Evolutionary conservation across 2,113 vertebrate genomes (phyloP).

Genomic region (Egretta garzetta): DNA sequence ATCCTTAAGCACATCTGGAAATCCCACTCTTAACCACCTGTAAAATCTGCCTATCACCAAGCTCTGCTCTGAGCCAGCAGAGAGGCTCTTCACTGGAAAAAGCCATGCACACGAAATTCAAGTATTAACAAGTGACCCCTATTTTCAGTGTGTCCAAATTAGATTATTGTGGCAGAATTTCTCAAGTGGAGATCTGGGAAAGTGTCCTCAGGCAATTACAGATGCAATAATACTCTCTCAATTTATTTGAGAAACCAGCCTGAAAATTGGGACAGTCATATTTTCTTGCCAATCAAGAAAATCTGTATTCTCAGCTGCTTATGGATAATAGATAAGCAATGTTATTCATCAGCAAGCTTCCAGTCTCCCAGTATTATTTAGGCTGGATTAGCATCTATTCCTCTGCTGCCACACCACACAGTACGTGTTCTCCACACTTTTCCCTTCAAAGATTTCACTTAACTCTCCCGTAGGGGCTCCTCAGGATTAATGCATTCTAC

Average conservation of each 20-base stretch:
- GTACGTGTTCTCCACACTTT: not conserved
- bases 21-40: not conserved
- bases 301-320: not conserved
- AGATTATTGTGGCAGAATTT: not conserved
- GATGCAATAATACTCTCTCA: not conserved
- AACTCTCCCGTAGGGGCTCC: not conserved
- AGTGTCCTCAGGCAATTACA: not conserved
- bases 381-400: not conserved
- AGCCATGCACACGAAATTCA: not conserved
- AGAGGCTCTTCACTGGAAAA: not conserved
- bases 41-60: not conserved
- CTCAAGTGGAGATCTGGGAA: not conserved
- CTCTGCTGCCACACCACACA: not conserved
- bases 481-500: not conserved
- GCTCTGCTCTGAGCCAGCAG: not conserved
- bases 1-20: not conserved
- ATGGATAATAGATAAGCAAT: not conserved
- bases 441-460: not conserved
- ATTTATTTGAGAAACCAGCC: conserved; percentile 5
- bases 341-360: not conserved
- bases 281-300: not conserved
- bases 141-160: not conserved
- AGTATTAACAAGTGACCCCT: not conserved
- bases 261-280: not conserved
- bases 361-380: not conserved